Base-by-base conservation (phyloP, 1,140 invertebrate genomes). In the Hyles euphorbiae region DNA sequence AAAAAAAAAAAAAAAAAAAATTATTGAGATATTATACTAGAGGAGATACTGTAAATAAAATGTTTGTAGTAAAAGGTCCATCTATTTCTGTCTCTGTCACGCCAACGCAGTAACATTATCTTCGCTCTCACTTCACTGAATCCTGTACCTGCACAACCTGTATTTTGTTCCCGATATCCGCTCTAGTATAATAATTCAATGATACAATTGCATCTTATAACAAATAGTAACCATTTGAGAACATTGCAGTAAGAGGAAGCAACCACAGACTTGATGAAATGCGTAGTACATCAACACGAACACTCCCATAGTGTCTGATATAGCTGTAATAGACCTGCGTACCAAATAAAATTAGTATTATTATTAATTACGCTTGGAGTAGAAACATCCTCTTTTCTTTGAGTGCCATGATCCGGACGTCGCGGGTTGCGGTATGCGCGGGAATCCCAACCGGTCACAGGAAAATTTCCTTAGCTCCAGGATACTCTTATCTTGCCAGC, bases 201-300 rank as follows among this genome's bases (percentile, higher is more conserved):
- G 43, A n/a, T 2, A 45, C 3, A 10, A 46, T 9, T 3, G 44
- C 44, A 46, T 46, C 44, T 46, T 46, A 3, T 46, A 46, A 0
- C 9, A 10, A 3, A 46, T 10, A 46, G 4, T 46, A 53, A 62
- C 60, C 60, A 63, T 5, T 1, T 47, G 3, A 7, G 56, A 58
- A 48, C 51, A 53, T 34, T 58, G 56, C 11, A 63, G 40, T 11
- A 63, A 34, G 7, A 54, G 11, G 1, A 58, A 12, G 11, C 61
- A 58, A 9, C 50, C 9, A 4, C 52, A n/a, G 4, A 63, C 34
- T 51, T 63, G 61, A 34, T 58, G 56, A 46, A 63, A 49, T n/a
- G 46, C 22, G n/a, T 56, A 58, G 22, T 48, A 54, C 3, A 53
- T 4, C 5, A 48, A 48, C 11, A 63, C 12, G 9, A 53, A 40